Base-by-base conservation (phyloP, 2,888 invertebrate genomes). In the Dyspetes luteomarginatus region DNA sequence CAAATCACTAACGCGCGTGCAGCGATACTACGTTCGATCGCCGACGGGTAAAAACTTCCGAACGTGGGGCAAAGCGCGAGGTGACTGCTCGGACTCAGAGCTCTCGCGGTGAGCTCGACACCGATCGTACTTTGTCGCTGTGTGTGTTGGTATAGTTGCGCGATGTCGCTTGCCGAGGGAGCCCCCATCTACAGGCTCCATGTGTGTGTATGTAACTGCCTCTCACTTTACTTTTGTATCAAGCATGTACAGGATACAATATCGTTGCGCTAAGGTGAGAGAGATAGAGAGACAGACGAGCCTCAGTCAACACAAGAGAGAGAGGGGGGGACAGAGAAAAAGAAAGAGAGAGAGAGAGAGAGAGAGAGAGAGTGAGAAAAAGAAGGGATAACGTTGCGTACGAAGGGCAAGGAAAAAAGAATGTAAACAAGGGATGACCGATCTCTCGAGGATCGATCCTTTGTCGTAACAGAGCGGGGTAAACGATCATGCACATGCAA, bases 391-490 rank as follows among this genome's bases (percentile, higher is more conserved):
- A 77, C 69, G 83, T 81, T 82, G 81, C 81, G 69, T 80, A 56
- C 30, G 73, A 74, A 56, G 48, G 19, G 64, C 62, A 69, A 82
- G 19, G 64, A 58, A 72, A 82, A 64, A 62, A 64, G 22, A n/a
- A 4, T 15, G 45, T 26, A 7, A 60, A 67, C n/a, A n/a, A 17
- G 68, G 65, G 67, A 56, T 79, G 69, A 78, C 65, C 69, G 81
- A 84, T 81, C 24, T 26, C 80, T 81, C 72, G 84, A 76, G 84
- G 87, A 81, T 81, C 83, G 84, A 86, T 85, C 82, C 45, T 74
- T 52, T 68, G 17, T 17, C 3, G 58, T 52, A 48, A 65, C 41
- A 30, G 43, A 45, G 52, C 24, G 19, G 69, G 28, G 19, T 48
- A 22, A 77, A 24, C 24, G 28, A 65, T 36, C 28, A 30, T 28